Evolutionary conservation across 1,140 invertebrate genomes (phyloP), one percentile per base, ranked within the genome.

Genomic region (Venustaconcha ellipsiformis): DNA sequence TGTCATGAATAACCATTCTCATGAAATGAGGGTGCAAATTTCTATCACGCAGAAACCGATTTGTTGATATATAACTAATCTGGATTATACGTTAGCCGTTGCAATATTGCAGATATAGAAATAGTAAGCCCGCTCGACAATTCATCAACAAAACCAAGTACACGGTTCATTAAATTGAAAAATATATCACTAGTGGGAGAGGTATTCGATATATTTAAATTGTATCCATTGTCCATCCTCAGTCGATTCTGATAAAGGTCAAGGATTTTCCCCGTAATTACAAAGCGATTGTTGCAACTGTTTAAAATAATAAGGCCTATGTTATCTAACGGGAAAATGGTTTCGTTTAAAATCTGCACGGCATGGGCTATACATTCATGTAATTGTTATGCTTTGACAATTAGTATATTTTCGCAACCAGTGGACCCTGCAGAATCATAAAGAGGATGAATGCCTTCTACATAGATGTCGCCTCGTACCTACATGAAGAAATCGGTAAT

Each of bases 1-100:
- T 92, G 90, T 96, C 95, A 0, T 93, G 93, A 18, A 95, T 94
- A n/a, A 95, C 94, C 2, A 95, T 94, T 6, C 95, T 91, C 76
- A 95, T 88, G 90, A 95, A 96, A 80, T 94, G 94, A 67, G 93
- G 93, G 89, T 93, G 95, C 79, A 93, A 91, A 73, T 91, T 92
- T 86, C 94, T 94, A 87, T 94, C 93, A 72, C 93, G 94, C 57
- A 95, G 90, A 86, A 94, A 93, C 66, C 91, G 92, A 18, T 92
- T 93, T 4, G 94, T 95, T 6, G 94, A 93, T 1, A 93, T 94
- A 88, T 95, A 95, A 37, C 94, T 94, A 80, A 95, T 94, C 88
- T 94, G 94, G 1, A 68, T 55, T 55, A 62, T 63, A 72, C 14
- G 37, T 18, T 15, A 82, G 15, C 11, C 17, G 55, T 14, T 67